Evolutionary conservation across 2,888 invertebrate species (phyloP), one percentile per base, ranked within the genome.

Genomic region (Caenorhabditis zanzibari): DNA sequence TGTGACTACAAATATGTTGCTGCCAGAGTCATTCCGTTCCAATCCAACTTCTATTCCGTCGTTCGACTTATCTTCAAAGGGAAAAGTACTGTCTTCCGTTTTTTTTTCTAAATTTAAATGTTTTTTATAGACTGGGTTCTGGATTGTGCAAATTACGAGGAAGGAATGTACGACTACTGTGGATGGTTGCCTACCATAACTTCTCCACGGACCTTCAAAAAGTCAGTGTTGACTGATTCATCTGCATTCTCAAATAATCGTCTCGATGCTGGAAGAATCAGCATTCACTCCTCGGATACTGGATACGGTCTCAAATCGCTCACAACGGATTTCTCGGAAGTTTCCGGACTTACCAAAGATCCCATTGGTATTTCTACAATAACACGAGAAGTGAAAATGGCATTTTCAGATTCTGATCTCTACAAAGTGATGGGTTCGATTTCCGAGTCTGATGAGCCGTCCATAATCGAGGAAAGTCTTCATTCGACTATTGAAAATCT

Each of bases 121-220:
- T 22, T 5, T 64, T 9, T 68, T 75, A 26, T n/a, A 82, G 82
- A 74, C 32, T 83, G 83, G 83, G 79, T 58, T 32, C 63, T 83
- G 26, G 79, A 83, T 22, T 83, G 79, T 71, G 79, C 74, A 14
- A 83, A 83, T 38, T 83, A 52, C 22, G 69, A 74, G 19, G 69
- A 74, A 32, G 79, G 69, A 2, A 69, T 74, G 47, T 83, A 69
- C 52, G 83, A 83, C 58, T 83, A 74, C 59, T 79, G 83, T 74
- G 83, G 83, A 47, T 83, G 83, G 83, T 38, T 83, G 38, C 83
- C 77, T 12, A 77, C 69, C 69, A n/a, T 56, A 4, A 41, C 63
- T n/a, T 28, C 32, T 9, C 49, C 63, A n/a, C 2, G 14, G 14
- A 59, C 66, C 32, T 38, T 59, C 9, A 41, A 54, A 47, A 52